Evolutionary conservation across 1,140 invertebrate species (phyloP).

Genomic region (Phocides pigmalion): DNA sequence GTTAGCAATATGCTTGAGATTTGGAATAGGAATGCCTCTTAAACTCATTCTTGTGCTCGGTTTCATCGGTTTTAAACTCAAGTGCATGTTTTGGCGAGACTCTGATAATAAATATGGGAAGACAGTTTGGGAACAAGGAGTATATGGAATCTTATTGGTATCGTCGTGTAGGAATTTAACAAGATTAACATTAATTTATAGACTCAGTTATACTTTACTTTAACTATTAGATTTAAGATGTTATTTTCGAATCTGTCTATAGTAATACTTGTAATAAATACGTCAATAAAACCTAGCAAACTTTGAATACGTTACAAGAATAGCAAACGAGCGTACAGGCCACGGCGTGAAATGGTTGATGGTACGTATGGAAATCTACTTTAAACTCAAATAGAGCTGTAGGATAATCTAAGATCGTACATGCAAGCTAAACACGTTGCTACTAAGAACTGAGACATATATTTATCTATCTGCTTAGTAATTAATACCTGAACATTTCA

Average conservation of each 20-base stretch:
- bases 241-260: neutral
- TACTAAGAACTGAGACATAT: too few relatives aligned
- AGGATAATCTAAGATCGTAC: too few relatives aligned
- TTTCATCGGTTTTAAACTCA: conserved; percentile 28
- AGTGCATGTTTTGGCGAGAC: conserved; percentile 17
- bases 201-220: neutral
- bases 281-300: too few relatives aligned
- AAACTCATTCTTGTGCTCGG: conserved; percentile 47
- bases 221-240: neutral
- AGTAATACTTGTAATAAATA: too few relatives aligned
- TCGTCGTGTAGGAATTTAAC: neutral
- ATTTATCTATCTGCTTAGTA: too few relatives aligned
- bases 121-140: neutral
- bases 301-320: too few relatives aligned
- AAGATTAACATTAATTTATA: neutral
- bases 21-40: conserved; percentile 63
- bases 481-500: too few relatives aligned
- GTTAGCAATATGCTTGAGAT: conserved; percentile 81
- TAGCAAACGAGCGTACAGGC: too few relatives aligned
- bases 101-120: conserved; percentile 1
- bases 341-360: too few relatives aligned
- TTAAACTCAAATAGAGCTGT: too few relatives aligned
- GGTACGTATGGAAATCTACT: too few relatives aligned
- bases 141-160: neutral
- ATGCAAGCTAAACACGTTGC: too few relatives aligned